Conservation (phyloP, 2,888 invertebrate genomes). For the Clusia tigrina region DNA sequence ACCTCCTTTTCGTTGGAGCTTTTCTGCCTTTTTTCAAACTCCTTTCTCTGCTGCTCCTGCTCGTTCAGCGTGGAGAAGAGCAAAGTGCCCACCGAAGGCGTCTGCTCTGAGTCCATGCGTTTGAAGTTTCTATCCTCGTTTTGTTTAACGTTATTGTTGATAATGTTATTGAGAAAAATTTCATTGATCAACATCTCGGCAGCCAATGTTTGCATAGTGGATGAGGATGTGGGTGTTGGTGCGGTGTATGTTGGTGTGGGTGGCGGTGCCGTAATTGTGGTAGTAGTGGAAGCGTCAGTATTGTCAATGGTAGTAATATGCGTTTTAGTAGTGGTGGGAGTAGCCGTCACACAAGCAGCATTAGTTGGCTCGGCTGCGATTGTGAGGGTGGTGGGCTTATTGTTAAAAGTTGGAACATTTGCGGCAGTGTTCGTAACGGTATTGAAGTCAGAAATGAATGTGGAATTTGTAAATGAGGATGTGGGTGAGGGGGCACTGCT, state of each 20-base stretch:
- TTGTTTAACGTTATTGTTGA: constrained; percentile 52
- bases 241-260: constrained; percentile 36
- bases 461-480: constrained; percentile 49
- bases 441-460: constrained; percentile 55
- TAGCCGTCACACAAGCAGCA: too few species aligned
- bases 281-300: constrained; percentile 10
- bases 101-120: constrained; percentile 25
- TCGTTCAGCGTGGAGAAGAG: constrained; percentile 57
- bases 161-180: constrained; percentile 62
- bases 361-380: constrained; percentile 43
- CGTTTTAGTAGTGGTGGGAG: too few species aligned
- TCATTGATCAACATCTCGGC: constrained; percentile 63
- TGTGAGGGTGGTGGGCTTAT: constrained; percentile 37
- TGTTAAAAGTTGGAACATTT: too few species aligned
- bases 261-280: constrained; percentile 19
- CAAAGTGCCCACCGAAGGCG: constrained; percentile 54
- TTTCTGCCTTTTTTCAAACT: too few species aligned
- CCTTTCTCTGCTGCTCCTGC: constrained; percentile 58
- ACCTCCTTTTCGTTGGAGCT: constrained; percentile 42
- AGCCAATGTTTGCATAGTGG: constrained; percentile 54
- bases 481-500: constrained; percentile 28
- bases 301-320: constrained; percentile 27
- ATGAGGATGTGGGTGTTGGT: constrained; percentile 42
- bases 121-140: constrained; percentile 23
- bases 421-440: constrained; percentile 28